phyloP scores from a whole-genome alignment of 2,113 vertebrate genomes.

The Pelobates fuscus region DNA sequence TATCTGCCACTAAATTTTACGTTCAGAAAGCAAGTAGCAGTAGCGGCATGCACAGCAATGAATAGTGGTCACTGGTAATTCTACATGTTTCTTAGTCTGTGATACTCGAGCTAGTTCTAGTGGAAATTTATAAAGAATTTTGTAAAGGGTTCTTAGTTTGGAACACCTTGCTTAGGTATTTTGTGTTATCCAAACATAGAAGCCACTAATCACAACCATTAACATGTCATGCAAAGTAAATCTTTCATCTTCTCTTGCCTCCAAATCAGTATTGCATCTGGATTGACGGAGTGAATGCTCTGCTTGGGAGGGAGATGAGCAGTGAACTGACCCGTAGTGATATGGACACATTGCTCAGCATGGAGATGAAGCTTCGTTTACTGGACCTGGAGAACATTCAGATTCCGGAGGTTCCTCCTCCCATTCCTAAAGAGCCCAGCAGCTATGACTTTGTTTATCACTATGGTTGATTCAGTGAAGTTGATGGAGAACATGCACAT shows the following conservation, averaged over 20 bases:
- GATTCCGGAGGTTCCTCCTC: conserved; percentile 90
- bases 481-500: not conserved
- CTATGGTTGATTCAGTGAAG: conserved; percentile 78
- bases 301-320: conserved; percentile 94
- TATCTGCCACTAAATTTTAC: too few species aligned
- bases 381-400: conserved; percentile 96
- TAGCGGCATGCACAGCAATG: too few species aligned
- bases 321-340: conserved; percentile 95
- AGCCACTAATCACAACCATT: too few species aligned
- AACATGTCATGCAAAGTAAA: too few species aligned
- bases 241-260: not conserved
- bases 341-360: conserved; percentile 94
- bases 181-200: too few species aligned
- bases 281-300: conserved; percentile 91
- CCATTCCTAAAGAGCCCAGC: conserved; percentile 95
- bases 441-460: conserved; percentile 97
- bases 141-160: too few species aligned
- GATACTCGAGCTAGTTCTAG: too few species aligned
- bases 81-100: too few species aligned
- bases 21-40: too few species aligned
- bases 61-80: too few species aligned
- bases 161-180: too few species aligned
- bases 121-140: too few species aligned
- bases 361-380: conserved; percentile 98
- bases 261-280: conserved; percentile 89